These are phyloP conservation scores for Pollenia amentaria DNA, from an alignment of 2,888 invertebrate species.

Conservation along the genomic window DNA sequence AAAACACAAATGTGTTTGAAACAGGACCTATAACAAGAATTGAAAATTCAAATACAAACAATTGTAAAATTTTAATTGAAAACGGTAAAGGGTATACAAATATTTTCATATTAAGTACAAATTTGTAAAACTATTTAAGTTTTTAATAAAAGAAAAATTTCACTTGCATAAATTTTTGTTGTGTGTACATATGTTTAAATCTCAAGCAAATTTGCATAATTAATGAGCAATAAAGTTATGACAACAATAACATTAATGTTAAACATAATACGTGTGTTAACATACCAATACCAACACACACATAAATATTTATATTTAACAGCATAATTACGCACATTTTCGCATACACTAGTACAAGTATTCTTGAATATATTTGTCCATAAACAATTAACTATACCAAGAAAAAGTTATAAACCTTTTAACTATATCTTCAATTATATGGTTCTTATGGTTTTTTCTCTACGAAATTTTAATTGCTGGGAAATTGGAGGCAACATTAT, in stretches of 20 bases:
- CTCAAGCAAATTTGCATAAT: constrained; percentile 30
- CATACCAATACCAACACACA: background rate
- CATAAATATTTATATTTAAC: constrained; percentile 4
- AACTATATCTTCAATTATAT: constrained; percentile 43
- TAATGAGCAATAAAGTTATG: constrained; percentile 40
- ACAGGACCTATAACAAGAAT: no score
- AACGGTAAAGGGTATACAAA: background rate
- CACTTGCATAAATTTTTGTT: background rate
- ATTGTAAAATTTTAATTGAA: no score
- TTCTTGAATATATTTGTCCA: background rate
- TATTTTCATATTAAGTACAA: background rate
- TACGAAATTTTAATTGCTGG: constrained; percentile 50
- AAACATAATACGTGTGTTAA: constrained; percentile 29
- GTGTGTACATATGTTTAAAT: constrained; percentile 2
- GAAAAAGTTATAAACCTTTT: constrained; percentile 50
- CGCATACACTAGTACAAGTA: background rate
- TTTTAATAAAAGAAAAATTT: background rate
- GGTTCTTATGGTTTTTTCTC: constrained; percentile 44
- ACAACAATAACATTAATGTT: constrained; percentile 35
- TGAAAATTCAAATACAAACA: no score
- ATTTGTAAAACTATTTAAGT: background rate
- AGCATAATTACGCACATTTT: background rate
- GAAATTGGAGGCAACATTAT: constrained; percentile 49
- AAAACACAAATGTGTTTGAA: no score
- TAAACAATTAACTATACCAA: constrained; percentile 31